Base-by-base conservation (phyloP, 2,888 invertebrate species). In the Coremacera marginata region DNA sequence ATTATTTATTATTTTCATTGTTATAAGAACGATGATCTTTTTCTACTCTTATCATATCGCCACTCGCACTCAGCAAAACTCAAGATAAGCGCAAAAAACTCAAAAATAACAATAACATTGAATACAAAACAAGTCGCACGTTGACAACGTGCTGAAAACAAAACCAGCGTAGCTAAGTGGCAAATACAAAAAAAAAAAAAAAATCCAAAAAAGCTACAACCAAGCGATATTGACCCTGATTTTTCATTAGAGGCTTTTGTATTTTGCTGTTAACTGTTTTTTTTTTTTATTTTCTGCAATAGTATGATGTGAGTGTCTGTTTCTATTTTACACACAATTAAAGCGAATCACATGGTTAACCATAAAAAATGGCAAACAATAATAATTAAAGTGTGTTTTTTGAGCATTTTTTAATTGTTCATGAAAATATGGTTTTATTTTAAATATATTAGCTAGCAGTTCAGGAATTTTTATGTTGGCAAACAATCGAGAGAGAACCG, bases 141-240 rank as follows among this genome's bases (percentile, higher is more conserved):
- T 31, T 63, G 63, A 63, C 34, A 63, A 34, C 63, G 63, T 31
- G 63, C 14, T 11, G 63, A 63, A 63, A 16, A 63, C 14, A 27
- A 63, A 31, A 14, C 63, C 27, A 63, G 9, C 63, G 34, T 44
- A 44, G 44, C 44, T 44, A 44, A 44, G 37, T 37, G 8, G 37
- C 37, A 37, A 37, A 37, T 5, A 37, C 31, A 25, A 31, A 14
- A 19, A 7, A 22, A 22, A n/a, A 55, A 55, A 55, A 55, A 55
- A 55, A 55, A 52, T 52, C 1, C 8, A 51, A 51, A 37, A 37
- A 8, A 37, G 44, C 14, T 44, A 11, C 44, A 11, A 44, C 44
- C 44, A 44, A 44, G 44, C 16, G 55, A 70, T 31, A 31, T 5
- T 70, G 70, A 70, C 70, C 70, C 70, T 70, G 70, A 52, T 70